Percentiles rank a stretch among this genome's conserved stretches.
phyloP scores from a whole-genome alignment of 1,140 invertebrate species.

The Atopsyche davidsoni region DNA sequence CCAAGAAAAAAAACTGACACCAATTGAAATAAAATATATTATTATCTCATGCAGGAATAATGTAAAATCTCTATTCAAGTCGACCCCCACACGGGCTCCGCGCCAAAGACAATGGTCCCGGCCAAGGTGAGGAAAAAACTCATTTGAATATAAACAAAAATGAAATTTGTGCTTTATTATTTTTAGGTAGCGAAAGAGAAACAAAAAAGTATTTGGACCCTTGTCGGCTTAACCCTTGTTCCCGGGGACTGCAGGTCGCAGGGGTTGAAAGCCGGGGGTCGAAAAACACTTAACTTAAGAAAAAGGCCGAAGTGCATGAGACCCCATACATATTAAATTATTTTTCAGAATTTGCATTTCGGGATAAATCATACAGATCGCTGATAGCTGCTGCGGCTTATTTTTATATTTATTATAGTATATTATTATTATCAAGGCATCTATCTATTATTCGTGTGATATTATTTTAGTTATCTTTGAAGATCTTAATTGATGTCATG shows the following conservation, averaged over 20 bases:
- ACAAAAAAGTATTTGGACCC: conserved; percentile 29
- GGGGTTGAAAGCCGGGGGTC: no score
- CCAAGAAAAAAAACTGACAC: conserved; percentile 20
- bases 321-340: no score
- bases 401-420: no score
- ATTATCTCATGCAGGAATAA: conserved; percentile 23
- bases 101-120: conserved; percentile 26
- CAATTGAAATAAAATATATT: conserved; percentile 31
- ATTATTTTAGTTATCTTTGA: no score
- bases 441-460: no score
- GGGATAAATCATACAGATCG: no score
- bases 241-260: conserved; percentile 4
- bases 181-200: conserved; percentile 30
- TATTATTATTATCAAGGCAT: no score
- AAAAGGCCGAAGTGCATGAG: no score
- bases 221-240: conserved; percentile 24
- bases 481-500: no score
- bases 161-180: conserved; percentile 30
- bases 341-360: no score
- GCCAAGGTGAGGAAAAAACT: conserved; percentile 24
- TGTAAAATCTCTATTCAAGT: conserved; percentile 20
- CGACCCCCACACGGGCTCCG: neutral
- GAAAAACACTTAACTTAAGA: no score
- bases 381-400: no score
- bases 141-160: conserved; percentile 30